A percentile compares a stretch with the other conserved stretches of the same genome.
These are phyloP conservation scores for Volucella inflata DNA, from an alignment of 2,888 invertebrate genomes.

Conservation along the genomic window DNA sequence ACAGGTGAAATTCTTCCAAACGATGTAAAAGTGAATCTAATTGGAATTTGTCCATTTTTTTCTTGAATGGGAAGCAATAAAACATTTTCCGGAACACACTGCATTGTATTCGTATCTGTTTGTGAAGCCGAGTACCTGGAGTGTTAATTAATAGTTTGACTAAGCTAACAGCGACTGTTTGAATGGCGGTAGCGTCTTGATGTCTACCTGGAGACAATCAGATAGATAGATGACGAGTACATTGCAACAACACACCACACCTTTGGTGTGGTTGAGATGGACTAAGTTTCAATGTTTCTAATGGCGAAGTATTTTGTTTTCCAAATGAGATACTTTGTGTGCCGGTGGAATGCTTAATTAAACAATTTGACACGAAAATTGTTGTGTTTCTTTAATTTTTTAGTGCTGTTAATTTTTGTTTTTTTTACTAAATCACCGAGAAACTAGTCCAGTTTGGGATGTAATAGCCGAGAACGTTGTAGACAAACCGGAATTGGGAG, in stretches of 20 bases:
- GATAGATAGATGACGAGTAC: not conserved
- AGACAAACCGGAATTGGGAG: constrained; percentile 10
- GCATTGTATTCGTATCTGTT: not conserved
- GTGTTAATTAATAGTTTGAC: constrained; percentile 51
- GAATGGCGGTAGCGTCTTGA: constrained; percentile 53
- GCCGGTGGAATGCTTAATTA: constrained; percentile 60
- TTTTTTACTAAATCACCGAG: not conserved
- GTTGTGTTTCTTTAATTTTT: constrained; percentile 36
- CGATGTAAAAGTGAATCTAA: constrained; percentile 41
- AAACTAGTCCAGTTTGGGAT: constrained; percentile 20
- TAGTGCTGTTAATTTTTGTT: constrained; percentile 14
- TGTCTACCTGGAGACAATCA: constrained; percentile 31
- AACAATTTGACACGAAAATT: constrained; percentile 43
- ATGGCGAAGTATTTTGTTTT: constrained; percentile 45
- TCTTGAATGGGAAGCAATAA: constrained; percentile 4
- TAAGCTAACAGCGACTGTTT: constrained; percentile 1
- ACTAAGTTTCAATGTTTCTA: constrained; percentile 12
- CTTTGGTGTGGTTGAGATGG: not conserved
- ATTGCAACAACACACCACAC: constrained; percentile 4
- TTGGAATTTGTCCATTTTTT: constrained; percentile 55
- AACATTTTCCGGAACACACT: constrained; percentile 29
- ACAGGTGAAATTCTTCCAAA: constrained; percentile 11
- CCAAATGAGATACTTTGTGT: constrained; percentile 57
- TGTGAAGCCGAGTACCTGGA: not conserved
- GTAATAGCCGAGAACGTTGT: not conserved